Conservation (phyloP, 37 sponge, comb jelly and placozoan genomes). For the Geodia barretti region DNA sequence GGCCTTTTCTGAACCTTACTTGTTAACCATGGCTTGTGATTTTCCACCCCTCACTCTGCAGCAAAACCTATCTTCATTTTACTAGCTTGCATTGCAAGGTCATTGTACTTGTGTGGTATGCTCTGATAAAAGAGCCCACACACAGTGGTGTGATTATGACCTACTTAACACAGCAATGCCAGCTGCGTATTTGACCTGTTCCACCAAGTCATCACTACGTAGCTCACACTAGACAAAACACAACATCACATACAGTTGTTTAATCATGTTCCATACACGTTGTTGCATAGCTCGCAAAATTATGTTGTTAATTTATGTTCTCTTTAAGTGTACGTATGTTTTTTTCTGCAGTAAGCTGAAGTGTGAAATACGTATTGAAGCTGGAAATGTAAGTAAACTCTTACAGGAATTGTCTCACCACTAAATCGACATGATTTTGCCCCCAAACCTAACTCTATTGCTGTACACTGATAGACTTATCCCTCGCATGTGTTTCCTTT, state of each 20-base stretch:
- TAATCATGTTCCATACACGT: neutral
- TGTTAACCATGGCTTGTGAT: slow-evolving; percentile 37
- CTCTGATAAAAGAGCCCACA: too few relatives aligned
- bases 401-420: neutral
- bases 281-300: neutral
- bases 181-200: too few relatives aligned
- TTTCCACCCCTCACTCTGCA: too few relatives aligned
- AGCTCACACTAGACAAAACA: too few relatives aligned
- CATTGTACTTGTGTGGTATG: too few relatives aligned
- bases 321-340: neutral
- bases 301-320: neutral
- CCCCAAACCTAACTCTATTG: too few relatives aligned
- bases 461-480: too few relatives aligned
- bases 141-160: too few relatives aligned
- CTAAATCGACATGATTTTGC: neutral
- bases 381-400: slow-evolving; percentile 23
- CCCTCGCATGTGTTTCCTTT: neutral
- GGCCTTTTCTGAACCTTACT: neutral
- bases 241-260: neutral
- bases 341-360: slow-evolving; percentile 25
- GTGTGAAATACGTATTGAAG: slow-evolving; percentile 31
- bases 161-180: too few relatives aligned
- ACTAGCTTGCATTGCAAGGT: too few relatives aligned
- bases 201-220: too few relatives aligned
- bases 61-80: too few relatives aligned